Evolutionary conservation across 1,140 invertebrate species (phyloP).

Genomic region (Watersipora subatra): DNA sequence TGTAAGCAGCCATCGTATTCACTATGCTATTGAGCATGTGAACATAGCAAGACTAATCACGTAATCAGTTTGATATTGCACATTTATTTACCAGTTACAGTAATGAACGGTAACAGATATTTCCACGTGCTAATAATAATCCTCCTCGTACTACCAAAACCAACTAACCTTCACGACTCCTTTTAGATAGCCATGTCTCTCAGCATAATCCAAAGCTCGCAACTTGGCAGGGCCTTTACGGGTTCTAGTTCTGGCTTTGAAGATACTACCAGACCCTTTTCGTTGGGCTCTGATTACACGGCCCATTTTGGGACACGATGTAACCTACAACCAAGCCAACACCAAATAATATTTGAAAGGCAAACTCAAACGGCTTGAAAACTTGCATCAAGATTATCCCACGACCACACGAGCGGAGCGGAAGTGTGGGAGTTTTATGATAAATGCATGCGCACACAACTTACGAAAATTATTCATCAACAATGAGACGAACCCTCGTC

Average conservation of each 20-base stretch:
- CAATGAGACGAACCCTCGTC: too few relatives aligned
- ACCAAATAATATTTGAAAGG: too few relatives aligned
- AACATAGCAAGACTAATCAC: neutral
- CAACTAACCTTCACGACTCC: slow-evolving; percentile 70
- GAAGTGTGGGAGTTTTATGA: too few relatives aligned
- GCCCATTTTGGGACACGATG: too few relatives aligned
- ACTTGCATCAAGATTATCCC: too few relatives aligned
- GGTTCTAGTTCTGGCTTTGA: slow-evolving; percentile 92
- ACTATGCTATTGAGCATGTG: neutral
- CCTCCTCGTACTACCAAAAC: neutral
- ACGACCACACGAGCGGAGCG: too few relatives aligned
- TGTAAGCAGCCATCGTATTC: neutral
- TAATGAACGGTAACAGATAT: neutral
- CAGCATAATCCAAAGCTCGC: slow-evolving; percentile 86
- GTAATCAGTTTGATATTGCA: neutral
- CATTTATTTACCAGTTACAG: neutral
- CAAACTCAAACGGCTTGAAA: too few relatives aligned
- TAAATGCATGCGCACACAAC: too few relatives aligned
- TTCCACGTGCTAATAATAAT: neutral
- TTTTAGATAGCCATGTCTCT: slow-evolving; percentile 96
- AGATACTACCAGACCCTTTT: slow-evolving; percentile 95
- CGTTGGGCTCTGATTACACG: slow-evolving; percentile 97
- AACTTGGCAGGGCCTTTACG: slow-evolving; percentile 94
- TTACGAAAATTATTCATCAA: too few relatives aligned
- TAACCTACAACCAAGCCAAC: too few relatives aligned